phyloP scores from a whole-genome alignment of 2,888 invertebrate species.

The Tenthredo amoena region DNA sequence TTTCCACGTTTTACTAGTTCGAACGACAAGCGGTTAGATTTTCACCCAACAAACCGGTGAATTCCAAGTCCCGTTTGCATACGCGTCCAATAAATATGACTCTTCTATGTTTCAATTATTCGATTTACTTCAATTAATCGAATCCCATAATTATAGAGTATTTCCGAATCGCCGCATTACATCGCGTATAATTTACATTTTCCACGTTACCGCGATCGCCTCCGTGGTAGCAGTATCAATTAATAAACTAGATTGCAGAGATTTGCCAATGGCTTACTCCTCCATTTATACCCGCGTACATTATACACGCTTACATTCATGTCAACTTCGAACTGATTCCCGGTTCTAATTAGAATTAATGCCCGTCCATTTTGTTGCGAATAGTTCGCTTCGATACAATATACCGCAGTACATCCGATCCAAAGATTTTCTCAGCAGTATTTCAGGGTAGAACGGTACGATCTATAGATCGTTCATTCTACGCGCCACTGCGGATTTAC shows the following conservation, averaged over 20 bases:
- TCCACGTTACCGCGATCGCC: constrained; percentile 19
- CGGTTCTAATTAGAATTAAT: constrained; percentile 49
- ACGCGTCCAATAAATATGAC: not conserved
- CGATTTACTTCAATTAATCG: not conserved
- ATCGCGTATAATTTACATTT: constrained; percentile 18
- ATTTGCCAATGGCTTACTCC: constrained; percentile 44
- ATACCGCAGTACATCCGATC: constrained; percentile 33
- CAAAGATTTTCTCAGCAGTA: constrained; percentile 36
- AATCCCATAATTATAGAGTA: not conserved
- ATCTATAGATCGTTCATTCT: constrained; percentile 31
- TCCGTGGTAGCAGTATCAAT: constrained; percentile 25
- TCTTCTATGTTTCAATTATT: not conserved
- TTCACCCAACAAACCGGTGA: not conserved
- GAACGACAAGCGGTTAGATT: constrained; percentile 23
- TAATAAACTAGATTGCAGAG: constrained; percentile 50
- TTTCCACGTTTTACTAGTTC: constrained; percentile 28
- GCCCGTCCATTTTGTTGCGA: constrained; percentile 38
- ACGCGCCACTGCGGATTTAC: constrained; percentile 9
- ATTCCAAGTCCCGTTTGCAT: not conserved
- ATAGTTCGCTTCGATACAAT: constrained; percentile 32
- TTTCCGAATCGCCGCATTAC: not conserved
- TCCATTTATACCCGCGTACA: not conserved
- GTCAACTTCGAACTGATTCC: constrained; percentile 47
- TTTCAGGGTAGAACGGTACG: constrained; percentile 12
- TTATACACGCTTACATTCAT: constrained; percentile 5